Percentiles rank a stretch among this genome's conserved stretches.
Evolutionary conservation across 2,113 vertebrate genomes (phyloP).

Genomic region (Larimichthys crocea): DNA sequence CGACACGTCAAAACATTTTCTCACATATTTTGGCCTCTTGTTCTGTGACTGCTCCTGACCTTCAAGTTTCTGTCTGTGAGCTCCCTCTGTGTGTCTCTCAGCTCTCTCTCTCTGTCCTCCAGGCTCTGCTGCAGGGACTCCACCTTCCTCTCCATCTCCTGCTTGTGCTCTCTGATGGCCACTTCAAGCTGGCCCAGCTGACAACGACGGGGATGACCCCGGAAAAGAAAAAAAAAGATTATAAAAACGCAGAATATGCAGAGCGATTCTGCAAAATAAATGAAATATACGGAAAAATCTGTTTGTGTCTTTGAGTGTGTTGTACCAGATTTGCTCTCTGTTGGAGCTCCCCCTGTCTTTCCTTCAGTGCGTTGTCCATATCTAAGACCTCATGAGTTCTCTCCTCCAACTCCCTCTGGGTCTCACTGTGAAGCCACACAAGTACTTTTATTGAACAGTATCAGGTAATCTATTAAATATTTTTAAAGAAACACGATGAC

Average conservation of each 20-base stretch:
- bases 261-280: not conserved
- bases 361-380: constrained; percentile 91
- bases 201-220: not conserved
- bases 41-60: constrained; percentile 77
- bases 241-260: not conserved
- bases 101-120: constrained; percentile 86
- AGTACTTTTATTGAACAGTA: not conserved
- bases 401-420: constrained; percentile 90
- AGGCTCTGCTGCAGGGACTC: constrained; percentile 87
- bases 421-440: constrained; percentile 84
- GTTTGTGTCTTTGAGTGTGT: not conserved
- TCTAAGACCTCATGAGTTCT: constrained; percentile 91
- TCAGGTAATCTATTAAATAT: not conserved
- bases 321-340: constrained; percentile 93
- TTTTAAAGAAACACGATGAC: not conserved
- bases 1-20: not conserved
- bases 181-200: constrained; percentile 93
- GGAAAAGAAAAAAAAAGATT: not conserved
- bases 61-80: constrained; percentile 86
- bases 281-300: not conserved
- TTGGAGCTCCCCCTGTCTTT: constrained; percentile 95
- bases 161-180: constrained; percentile 90
- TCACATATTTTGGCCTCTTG: not conserved
- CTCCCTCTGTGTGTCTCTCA: constrained; percentile 86
- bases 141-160: constrained; percentile 92